phyloP scores from a whole-genome alignment of 2,113 vertebrate species.

The Gymnocephalus cernua region DNA sequence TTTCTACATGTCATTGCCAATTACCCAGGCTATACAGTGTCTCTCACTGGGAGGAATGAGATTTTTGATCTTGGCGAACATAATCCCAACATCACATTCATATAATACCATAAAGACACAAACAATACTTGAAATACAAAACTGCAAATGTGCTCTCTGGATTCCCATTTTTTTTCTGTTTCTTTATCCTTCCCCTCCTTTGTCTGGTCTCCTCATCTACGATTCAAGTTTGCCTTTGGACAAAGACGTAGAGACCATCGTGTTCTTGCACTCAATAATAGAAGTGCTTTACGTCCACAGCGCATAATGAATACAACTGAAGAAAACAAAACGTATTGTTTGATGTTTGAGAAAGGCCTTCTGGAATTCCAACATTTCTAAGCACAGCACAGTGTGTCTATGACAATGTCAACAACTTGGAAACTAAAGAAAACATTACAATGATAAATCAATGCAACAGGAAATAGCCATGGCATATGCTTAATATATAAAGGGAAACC shows the following conservation, averaged over 20 bases:
- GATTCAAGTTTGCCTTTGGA: conserved; percentile 44
- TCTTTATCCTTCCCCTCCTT: conserved; percentile 11
- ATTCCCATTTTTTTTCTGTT: background rate
- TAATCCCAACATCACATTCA: conserved; percentile 48
- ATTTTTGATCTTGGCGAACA: conserved; percentile 25
- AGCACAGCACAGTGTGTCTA: no score
- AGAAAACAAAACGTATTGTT: background rate
- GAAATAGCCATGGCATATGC: background rate
- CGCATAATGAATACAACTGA: background rate
- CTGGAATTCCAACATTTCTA: background rate
- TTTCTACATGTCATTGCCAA: conserved; percentile 31
- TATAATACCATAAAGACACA: conserved; percentile 31
- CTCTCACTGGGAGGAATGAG: conserved; percentile 17
- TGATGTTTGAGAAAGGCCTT: background rate
- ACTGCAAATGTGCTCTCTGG: conserved; percentile 33
- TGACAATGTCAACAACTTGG: background rate
- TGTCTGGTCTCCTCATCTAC: conserved; percentile 21
- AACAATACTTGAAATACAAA: conserved; percentile 26
- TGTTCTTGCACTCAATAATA: conserved; percentile 45
- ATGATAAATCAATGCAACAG: background rate
- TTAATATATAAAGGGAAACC: background rate
- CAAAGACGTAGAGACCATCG: conserved; percentile 26
- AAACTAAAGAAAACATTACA: background rate
- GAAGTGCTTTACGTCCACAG: background rate
- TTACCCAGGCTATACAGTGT: conserved; percentile 18